Conservation (phyloP, 2,797 vertebrate genomes). For the Poecile montanus region DNA sequence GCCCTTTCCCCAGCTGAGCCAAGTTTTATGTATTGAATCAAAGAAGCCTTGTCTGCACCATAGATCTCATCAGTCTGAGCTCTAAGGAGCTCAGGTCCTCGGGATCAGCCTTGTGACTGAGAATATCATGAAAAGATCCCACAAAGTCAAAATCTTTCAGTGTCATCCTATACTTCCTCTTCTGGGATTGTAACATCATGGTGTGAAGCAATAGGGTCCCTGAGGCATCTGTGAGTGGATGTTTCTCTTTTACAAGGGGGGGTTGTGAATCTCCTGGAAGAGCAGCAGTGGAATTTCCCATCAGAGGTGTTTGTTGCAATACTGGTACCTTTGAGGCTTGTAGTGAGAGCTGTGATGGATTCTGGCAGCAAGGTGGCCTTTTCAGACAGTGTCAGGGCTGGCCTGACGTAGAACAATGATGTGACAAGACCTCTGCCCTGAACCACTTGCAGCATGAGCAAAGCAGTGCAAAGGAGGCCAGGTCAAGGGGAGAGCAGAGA, state of each 20-base stretch:
- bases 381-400: background rate
- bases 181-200: background rate
- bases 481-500: background rate
- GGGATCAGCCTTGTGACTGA: background rate
- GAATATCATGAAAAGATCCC: background rate
- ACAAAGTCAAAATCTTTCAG: conserved; percentile 26
- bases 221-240: background rate
- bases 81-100: background rate
- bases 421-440: background rate
- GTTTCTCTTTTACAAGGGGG: conserved; percentile 2
- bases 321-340: background rate
- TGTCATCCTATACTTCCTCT: conserved; percentile 17
- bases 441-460: background rate
- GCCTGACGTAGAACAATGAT: background rate
- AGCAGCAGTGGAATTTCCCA: conserved; percentile 41
- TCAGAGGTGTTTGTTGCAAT: conserved; percentile 11
- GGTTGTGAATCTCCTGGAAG: background rate
- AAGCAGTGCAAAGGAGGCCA: background rate
- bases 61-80: background rate
- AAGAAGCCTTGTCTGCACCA: background rate
- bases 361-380: background rate
- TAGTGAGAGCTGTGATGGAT: background rate
- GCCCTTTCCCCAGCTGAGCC: background rate
- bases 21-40: background rate
- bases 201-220: conserved; percentile 37